A percentile compares a stretch with the other conserved stretches of the same genome.
Conservation (phyloP, 2,113 vertebrate species). For the Dasypus novemcinctus region DNA sequence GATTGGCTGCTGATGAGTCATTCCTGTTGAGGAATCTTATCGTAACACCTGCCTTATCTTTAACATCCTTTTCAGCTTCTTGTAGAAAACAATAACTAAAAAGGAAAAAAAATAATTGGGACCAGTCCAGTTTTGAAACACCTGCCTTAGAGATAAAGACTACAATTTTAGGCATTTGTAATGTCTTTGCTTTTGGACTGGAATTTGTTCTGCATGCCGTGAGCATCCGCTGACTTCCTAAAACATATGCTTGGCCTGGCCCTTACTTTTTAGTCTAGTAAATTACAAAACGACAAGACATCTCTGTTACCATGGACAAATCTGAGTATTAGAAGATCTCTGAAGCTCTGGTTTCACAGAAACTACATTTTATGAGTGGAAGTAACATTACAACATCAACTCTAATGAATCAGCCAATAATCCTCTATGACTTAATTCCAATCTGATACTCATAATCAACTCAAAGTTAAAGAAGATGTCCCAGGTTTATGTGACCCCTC, state of each 20-base stretch:
- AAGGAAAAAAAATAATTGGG: constrained; percentile 58
- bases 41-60: constrained; percentile 78
- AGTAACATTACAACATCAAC: constrained; percentile 32
- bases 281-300: constrained; percentile 65
- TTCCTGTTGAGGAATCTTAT: constrained; percentile 73
- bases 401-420: constrained; percentile 38
- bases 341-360: constrained; percentile 33
- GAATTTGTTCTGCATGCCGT: constrained; percentile 49
- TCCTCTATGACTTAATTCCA: constrained; percentile 58
- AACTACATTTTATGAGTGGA: constrained; percentile 52
- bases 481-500: constrained; percentile 21
- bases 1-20: constrained; percentile 69
- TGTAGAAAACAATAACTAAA: constrained; percentile 74
- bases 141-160: constrained; percentile 77
- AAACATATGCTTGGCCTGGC: constrained; percentile 30
- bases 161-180: constrained; percentile 66
- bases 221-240: constrained; percentile 37
- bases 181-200: constrained; percentile 31
- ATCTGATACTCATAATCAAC: constrained; percentile 38
- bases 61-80: constrained; percentile 75
- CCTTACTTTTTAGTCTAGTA: constrained; percentile 43
- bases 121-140: constrained; percentile 72
- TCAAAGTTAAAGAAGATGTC: constrained; percentile 35
- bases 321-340: constrained; percentile 30
- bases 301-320: constrained; percentile 44